Evolutionary conservation across 2,797 vertebrate genomes (phyloP), one percentile per base, ranked within the genome.

Genomic region (Sebastes minor): DNA sequence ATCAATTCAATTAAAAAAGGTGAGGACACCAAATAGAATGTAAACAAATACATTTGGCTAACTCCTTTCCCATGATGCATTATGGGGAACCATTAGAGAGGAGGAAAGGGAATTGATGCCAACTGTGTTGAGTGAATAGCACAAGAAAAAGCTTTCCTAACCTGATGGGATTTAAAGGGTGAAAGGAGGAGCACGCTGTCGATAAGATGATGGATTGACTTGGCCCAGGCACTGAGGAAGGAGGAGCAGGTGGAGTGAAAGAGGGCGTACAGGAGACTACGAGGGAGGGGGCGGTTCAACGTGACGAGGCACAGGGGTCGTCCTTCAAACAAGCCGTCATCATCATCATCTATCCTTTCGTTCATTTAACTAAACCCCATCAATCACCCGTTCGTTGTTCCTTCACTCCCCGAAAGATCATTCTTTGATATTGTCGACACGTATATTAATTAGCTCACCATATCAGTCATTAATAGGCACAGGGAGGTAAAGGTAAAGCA

Each of bases 401-500:
- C 42, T 38, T 74, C 63, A 71, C 52, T 35, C 20, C 57, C 35
- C n/a, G 22, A 52, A 46, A 46, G n/a, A 57, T 66, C 62, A 22
- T 66, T 46, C 59, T 78, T 49, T 65, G 22, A 78, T 65, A 62
- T 16, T 23, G 69, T 75, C 12, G 2, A 73, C 46, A 74, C 27
- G 35, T 2, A n/a, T 74, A 42, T 70, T 63, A 71, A 80, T 55
- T 25, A 79, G 52, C 68, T 72, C 8, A 22, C 57, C 55, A 52
- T 10, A 49, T 53, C 70, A 74, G 68, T 86, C 78, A 73, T 80
- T 64, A 67, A 64, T 77, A 91, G 92, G 92, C 92, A 91, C 90
- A 89, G 89, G 81, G 83, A 90, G 87, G 89, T 86, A 71, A 86
- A 88, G 88, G 87, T 86, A 74, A 86, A 88, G 83, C 70, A 77